These are phyloP conservation scores for Megaleporinus macrocephalus DNA, from an alignment of 2,113 vertebrate genomes.

Conservation along the genomic window DNA sequence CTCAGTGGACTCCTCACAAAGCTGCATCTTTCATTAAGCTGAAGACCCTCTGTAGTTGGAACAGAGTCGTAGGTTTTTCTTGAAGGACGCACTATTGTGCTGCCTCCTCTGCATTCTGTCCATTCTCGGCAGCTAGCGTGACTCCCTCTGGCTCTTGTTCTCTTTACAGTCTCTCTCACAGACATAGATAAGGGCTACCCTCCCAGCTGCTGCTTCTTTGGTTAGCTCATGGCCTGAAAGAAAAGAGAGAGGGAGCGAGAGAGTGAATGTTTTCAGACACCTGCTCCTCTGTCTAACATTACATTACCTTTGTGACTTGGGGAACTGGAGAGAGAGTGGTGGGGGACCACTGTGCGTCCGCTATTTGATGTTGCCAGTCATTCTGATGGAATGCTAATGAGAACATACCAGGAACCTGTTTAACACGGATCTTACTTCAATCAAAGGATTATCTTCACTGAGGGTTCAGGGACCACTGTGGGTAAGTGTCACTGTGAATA, in stretches of 20 bases:
- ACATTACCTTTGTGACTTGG: conserved; percentile 16
- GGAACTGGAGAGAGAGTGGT: background rate
- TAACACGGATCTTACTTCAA: conserved; percentile 10
- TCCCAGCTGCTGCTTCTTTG: conserved; percentile 14
- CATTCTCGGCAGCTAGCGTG: conserved; percentile 4
- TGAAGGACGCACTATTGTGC: conserved; percentile 6
- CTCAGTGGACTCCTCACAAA: conserved; percentile 57
- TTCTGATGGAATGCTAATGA: conserved; percentile 19
- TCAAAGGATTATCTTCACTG: conserved; percentile 26
- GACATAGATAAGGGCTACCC: conserved; percentile 30
- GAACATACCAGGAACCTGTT: background rate
- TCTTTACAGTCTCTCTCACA: conserved; percentile 40
- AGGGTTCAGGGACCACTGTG: conserved; percentile 24
- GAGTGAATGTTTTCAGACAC: conserved; percentile 28
- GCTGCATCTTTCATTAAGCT: conserved; percentile 34
- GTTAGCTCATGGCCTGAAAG: conserved; percentile 15
- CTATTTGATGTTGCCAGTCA: conserved; percentile 6
- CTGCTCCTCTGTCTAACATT: conserved; percentile 23
- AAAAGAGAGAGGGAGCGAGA: conserved; percentile 2
- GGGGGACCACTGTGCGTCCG: background rate
- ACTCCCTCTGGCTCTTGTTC: conserved; percentile 59
- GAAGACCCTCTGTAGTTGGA: conserved; percentile 13
- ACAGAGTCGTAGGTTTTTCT: conserved; percentile 12
- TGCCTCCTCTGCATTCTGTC: conserved; percentile 20
- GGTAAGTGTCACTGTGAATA: conserved; percentile 33